Evolutionary conservation across 2,888 invertebrate species (phyloP).

Genomic region (Anagyrus pseudococci): DNA sequence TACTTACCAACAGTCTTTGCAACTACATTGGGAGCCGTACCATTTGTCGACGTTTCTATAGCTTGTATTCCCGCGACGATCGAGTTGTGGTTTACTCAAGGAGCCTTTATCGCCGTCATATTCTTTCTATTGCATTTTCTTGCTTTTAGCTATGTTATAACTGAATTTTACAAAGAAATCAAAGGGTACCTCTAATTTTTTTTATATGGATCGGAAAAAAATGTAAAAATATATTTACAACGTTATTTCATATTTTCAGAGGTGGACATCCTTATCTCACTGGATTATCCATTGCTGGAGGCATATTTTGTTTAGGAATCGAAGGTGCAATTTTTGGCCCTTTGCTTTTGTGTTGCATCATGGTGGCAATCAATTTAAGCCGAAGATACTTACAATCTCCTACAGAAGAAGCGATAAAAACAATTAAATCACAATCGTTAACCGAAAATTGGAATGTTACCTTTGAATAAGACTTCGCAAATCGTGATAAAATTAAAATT

Average conservation of each 20-base stretch:
- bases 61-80: conserved; percentile 93
- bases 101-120: conserved; percentile 80
- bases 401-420: conserved; percentile 65
- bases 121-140: conserved; percentile 86
- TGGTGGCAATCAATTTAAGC: conserved; percentile 86
- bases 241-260: conserved; percentile 61
- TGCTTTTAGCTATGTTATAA: conserved; percentile 91
- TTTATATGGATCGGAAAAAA: too few species aligned
- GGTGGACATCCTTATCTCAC: conserved; percentile 97
- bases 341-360: conserved; percentile 89
- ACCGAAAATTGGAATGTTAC: too few species aligned
- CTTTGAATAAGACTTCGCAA: too few species aligned
- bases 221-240: too few species aligned
- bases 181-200: conserved; percentile 86
- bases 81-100: conserved; percentile 94
- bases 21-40: conserved; percentile 92
- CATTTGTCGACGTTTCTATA: conserved; percentile 95
- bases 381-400: conserved; percentile 63
- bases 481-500: too few species aligned
- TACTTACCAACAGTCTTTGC: conserved; percentile 95
- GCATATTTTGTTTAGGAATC: conserved; percentile 95
- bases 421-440: conserved; percentile 48
- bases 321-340: conserved; percentile 98
- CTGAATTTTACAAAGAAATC: conserved; percentile 95
- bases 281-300: conserved; percentile 95